Evolutionary conservation across 2,797 vertebrate genomes (phyloP).

Genomic region (Hydrophis major): DNA sequence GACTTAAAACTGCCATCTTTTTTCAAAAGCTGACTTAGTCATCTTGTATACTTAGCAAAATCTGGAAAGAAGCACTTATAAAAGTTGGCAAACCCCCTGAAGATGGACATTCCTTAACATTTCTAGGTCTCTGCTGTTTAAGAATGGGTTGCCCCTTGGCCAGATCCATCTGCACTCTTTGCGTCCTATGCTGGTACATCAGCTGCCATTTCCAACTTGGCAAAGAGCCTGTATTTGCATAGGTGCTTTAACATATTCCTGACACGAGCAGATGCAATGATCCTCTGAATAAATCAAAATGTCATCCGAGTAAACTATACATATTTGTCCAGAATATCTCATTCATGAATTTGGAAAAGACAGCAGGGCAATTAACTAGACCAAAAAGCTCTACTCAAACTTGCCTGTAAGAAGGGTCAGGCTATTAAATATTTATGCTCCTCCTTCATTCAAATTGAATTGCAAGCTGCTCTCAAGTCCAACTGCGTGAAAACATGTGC

Average conservation of each 20-base stretch:
- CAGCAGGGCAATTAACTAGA: background rate
- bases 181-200: background rate
- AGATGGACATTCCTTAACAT: background rate
- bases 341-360: background rate
- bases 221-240: background rate
- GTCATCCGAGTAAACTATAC: background rate
- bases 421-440: background rate
- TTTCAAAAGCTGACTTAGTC: background rate
- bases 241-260: background rate
- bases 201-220: background rate
- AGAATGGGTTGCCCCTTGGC: background rate
- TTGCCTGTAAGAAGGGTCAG: background rate
- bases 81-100: background rate
- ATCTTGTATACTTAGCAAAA: background rate
- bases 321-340: background rate
- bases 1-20: background rate
- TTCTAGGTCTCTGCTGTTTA: background rate
- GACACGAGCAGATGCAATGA: background rate
- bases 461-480: background rate
- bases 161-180: background rate
- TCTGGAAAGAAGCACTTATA: background rate
- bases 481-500: background rate
- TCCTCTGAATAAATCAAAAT: background rate
- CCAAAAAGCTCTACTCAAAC: background rate
- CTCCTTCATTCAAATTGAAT: background rate